phyloP scores from a whole-genome alignment of 2,797 vertebrate genomes.

The Streptopelia turtur region DNA sequence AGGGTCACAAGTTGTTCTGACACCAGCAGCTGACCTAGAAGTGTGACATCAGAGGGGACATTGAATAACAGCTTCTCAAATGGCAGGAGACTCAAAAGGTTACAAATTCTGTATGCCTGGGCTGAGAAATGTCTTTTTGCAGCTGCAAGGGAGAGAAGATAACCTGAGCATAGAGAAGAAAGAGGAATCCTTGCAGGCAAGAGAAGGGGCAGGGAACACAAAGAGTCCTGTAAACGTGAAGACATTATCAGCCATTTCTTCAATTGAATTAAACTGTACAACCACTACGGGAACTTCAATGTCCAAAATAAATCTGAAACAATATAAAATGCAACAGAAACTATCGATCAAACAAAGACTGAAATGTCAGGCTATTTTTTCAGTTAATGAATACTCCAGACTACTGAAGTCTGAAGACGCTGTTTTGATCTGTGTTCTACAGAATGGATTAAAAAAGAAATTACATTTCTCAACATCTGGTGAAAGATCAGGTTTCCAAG shows the following conservation, averaged over 20 bases:
- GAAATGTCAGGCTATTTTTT: slow-evolving; percentile 2
- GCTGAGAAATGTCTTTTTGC: slow-evolving; percentile 22
- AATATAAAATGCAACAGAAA: neutral
- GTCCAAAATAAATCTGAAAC: neutral
- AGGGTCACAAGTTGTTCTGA: slow-evolving; percentile 54
- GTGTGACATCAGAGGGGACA: slow-evolving; percentile 13
- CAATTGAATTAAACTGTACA: neutral
- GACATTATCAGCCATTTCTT: neutral
- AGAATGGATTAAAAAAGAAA: slow-evolving; percentile 72
- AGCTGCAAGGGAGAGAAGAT: neutral
- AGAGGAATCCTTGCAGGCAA: neutral
- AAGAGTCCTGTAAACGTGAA: neutral
- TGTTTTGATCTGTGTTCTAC: slow-evolving; percentile 58
- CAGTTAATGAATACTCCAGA: slow-evolving; percentile 17
- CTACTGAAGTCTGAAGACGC: slow-evolving; percentile 8
- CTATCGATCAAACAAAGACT: neutral
- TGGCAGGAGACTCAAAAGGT: slow-evolving; percentile 65
- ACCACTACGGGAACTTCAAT: neutral
- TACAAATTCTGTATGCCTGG: slow-evolving; percentile 18
- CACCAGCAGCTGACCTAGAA: slow-evolving; percentile 60
- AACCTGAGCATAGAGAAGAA: neutral
- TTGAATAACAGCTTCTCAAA: slow-evolving; percentile 67
- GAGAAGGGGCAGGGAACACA: neutral
- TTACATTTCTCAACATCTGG: slow-evolving; percentile 75
- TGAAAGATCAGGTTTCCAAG: slow-evolving; percentile 72